Evolutionary conservation across 2,113 vertebrate species (phyloP).

Genomic region (Gopherus evgoodei): DNA sequence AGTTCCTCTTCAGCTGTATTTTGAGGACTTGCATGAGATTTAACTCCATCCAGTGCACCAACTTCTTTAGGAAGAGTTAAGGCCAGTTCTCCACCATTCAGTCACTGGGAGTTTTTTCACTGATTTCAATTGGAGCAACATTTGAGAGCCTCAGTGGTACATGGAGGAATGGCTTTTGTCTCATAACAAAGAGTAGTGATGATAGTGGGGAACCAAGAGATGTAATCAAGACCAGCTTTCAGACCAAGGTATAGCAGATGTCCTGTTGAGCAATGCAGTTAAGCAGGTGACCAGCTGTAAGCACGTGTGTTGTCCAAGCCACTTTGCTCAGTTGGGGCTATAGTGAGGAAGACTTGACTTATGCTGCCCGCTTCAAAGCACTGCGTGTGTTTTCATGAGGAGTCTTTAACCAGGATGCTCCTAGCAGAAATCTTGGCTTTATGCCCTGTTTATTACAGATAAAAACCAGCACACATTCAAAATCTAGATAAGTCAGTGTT

Average conservation of each 20-base stretch:
- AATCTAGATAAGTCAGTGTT: fast-evolving
- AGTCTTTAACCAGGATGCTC: not conserved
- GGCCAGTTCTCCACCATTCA: not conserved
- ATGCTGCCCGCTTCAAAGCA: not conserved
- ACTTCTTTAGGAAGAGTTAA: not conserved
- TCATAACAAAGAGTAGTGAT: not conserved
- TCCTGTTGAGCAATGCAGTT: not conserved
- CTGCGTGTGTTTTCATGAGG: fast-evolving
- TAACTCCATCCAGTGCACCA: not conserved
- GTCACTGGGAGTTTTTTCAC: not conserved
- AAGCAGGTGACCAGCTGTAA: not conserved
- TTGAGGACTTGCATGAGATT: not conserved
- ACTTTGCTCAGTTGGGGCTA: not conserved
- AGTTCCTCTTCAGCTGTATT: not conserved
- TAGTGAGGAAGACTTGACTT: not conserved
- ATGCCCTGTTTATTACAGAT: not conserved
- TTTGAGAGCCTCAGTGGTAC: not conserved
- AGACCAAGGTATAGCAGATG: not conserved
- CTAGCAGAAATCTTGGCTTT: not conserved
- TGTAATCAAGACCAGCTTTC: not conserved
- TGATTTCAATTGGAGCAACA: not conserved
- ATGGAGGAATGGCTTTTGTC: not conserved
- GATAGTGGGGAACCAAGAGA: not conserved
- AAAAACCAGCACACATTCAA: fast-evolving
- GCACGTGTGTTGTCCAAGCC: not conserved